These are phyloP conservation scores for Leptopilina syphax DNA, from an alignment of 2,888 invertebrate species.

Conservation along the genomic window DNA sequence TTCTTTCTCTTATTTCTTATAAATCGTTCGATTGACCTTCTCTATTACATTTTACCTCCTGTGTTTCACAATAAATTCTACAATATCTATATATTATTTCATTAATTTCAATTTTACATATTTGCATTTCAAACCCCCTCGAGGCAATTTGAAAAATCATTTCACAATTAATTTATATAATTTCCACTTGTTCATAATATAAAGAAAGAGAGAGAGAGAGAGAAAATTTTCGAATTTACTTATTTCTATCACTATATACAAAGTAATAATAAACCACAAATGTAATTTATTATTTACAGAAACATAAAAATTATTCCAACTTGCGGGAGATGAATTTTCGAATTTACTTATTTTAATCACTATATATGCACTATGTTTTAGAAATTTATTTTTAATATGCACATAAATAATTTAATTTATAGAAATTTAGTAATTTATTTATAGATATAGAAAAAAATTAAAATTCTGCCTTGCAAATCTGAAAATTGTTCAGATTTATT, in stretches of 20 bases:
- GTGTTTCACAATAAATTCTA: slow-evolving; percentile 12
- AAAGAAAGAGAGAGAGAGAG: neutral
- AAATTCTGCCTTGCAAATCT: neutral
- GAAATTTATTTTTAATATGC: too few species aligned
- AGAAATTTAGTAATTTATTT: too few species aligned
- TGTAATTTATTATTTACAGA: neutral
- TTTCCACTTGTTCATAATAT: neutral
- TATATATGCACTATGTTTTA: too few species aligned
- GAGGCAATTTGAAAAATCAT: neutral
- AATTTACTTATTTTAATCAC: too few species aligned
- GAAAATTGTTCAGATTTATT: neutral
- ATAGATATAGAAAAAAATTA: too few species aligned
- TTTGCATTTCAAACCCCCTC: neutral
- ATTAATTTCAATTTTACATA: neutral
- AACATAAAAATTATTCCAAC: neutral
- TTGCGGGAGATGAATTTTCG: too few species aligned
- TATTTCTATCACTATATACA: neutral
- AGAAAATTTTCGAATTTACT: neutral
- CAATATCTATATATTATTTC: neutral
- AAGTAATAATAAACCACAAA: neutral
- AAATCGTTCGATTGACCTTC: slow-evolving; percentile 24
- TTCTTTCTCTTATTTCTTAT: slow-evolving; percentile 32
- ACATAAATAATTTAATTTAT: too few species aligned
- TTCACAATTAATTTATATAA: neutral
- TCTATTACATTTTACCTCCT: slow-evolving; percentile 25